Evolutionary conservation across 2,888 invertebrate genomes (phyloP).

Genomic region (Neria commutata): DNA sequence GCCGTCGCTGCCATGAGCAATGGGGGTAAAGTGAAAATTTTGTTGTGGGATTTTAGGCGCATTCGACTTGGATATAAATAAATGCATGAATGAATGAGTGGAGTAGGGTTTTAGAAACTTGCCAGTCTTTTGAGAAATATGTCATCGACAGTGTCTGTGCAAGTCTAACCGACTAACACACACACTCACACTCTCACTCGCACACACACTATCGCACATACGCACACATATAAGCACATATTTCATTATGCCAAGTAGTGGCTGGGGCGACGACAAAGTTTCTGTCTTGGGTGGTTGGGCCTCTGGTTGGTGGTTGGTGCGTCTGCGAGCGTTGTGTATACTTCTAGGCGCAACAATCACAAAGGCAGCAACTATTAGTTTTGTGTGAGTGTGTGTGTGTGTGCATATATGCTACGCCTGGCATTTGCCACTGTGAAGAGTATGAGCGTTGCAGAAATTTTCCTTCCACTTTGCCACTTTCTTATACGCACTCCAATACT

Average conservation of each 20-base stretch:
- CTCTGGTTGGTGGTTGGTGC: slow-evolving; percentile 20
- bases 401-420: slow-evolving; percentile 14
- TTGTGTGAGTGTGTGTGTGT: slow-evolving; percentile 6
- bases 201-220: slow-evolving; percentile 17
- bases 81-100: slow-evolving; percentile 9
- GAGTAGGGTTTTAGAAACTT: neutral
- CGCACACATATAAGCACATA: slow-evolving; percentile 29
- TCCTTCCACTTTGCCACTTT: slow-evolving; percentile 1
- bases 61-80: slow-evolving; percentile 12
- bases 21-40: slow-evolving; percentile 52
- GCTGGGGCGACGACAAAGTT: slow-evolving; percentile 43
- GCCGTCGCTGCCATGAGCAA: neutral
- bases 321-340: slow-evolving; percentile 26
- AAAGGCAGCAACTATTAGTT: slow-evolving; percentile 1
- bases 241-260: slow-evolving; percentile 48
- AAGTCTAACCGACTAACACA: slow-evolving; percentile 1
- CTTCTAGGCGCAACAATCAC: slow-evolving; percentile 47
- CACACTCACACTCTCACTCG: slow-evolving; percentile 7
- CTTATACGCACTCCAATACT: neutral
- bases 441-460: slow-evolving; percentile 20
- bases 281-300: slow-evolving; percentile 37
- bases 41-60: slow-evolving; percentile 56
- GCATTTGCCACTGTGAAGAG: slow-evolving; percentile 9
- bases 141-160: slow-evolving; percentile 46
- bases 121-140: slow-evolving; percentile 51